phyloP scores from a whole-genome alignment of 92 coral and sea anemone species.

The Palythoa heliodiscus region DNA sequence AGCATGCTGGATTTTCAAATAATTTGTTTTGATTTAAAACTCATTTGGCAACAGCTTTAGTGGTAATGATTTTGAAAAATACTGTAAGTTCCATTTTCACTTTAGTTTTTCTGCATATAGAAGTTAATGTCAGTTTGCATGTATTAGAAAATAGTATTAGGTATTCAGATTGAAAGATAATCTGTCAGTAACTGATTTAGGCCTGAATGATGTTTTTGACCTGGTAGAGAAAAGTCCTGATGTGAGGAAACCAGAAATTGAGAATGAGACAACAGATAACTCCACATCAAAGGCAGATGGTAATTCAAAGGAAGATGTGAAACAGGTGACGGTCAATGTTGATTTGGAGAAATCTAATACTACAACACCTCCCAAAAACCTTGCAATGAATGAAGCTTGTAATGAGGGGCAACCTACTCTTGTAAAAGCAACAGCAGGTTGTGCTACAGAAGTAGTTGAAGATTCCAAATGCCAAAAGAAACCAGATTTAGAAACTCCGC shows the following conservation, averaged over 20 bases:
- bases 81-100: too few relatives aligned
- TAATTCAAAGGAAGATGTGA: background rate
- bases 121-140: too few relatives aligned
- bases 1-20: too few relatives aligned
- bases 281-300: background rate
- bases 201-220: background rate
- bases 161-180: too few relatives aligned
- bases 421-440: background rate
- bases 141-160: too few relatives aligned
- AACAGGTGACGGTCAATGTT: background rate
- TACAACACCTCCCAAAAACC: background rate
- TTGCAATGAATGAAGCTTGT: background rate
- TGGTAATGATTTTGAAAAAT: too few relatives aligned
- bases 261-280: background rate
- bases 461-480: background rate
- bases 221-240: conserved; percentile 4
- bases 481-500: background rate
- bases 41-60: too few relatives aligned
- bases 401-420: background rate
- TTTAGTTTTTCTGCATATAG: too few relatives aligned
- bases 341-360: background rate
- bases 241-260: background rate
- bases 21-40: too few relatives aligned
- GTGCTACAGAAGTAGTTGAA: background rate
- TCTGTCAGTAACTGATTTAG: background rate